phyloP scores from a whole-genome alignment of 2,113 vertebrate species.

The Pholis gunnellus region DNA sequence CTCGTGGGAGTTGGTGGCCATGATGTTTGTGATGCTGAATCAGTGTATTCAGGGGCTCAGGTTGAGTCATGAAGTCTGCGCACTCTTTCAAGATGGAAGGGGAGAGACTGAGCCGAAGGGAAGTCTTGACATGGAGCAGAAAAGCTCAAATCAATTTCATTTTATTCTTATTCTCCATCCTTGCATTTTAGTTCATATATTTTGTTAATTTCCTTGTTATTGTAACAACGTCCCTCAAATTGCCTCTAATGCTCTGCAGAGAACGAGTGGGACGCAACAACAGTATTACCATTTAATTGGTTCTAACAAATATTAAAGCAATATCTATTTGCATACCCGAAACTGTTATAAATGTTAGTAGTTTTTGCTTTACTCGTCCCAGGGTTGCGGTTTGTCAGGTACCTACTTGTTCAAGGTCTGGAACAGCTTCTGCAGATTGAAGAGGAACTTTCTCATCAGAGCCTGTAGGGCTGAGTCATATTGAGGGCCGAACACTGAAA shows the following conservation, averaged over 20 bases:
- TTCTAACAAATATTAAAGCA: background rate
- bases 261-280: background rate
- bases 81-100: conserved; percentile 54
- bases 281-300: background rate
- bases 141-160: background rate
- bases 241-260: background rate
- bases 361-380: background rate
- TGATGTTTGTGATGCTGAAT: conserved; percentile 57
- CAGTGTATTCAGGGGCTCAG: conserved; percentile 40
- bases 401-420: conserved; percentile 51
- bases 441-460: conserved; percentile 78
- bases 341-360: background rate
- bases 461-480: conserved; percentile 75
- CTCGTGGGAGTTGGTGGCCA: conserved; percentile 8
- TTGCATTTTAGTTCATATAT: background rate
- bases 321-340: background rate
- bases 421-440: conserved; percentile 70
- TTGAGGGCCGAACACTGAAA: conserved; percentile 77
- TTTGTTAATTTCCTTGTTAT: background rate
- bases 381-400: background rate
- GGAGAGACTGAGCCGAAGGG: conserved; percentile 40
- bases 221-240: background rate
- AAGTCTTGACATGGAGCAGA: conserved; percentile 17
- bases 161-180: too few species aligned
- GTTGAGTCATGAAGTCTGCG: conserved; percentile 46